Conservation (phyloP, 2,888 invertebrate species). For the Trichogramma dendrolimi region DNA sequence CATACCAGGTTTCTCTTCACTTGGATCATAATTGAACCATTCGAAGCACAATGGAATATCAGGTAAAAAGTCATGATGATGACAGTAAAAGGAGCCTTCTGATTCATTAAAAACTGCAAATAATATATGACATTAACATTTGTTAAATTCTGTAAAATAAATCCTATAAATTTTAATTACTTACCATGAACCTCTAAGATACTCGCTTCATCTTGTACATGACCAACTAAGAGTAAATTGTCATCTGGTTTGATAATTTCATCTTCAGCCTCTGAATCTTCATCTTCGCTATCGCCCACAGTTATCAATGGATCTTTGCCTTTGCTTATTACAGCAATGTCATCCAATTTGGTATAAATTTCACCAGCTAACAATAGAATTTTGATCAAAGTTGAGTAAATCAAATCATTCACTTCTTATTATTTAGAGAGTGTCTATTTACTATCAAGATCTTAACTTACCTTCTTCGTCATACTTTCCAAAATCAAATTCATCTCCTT, state of each 20-base stretch:
- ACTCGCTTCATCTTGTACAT: conserved; percentile 81
- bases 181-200: conserved; percentile 82
- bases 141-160: conserved; percentile 4
- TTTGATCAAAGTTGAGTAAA: not conserved
- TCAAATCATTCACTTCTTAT: not conserved
- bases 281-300: conserved; percentile 45
- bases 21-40: conserved; percentile 85
- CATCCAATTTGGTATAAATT: conserved; percentile 42
- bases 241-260: conserved; percentile 83
- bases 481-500: conserved; percentile 67
- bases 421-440: not conserved
- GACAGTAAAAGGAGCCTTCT: conserved; percentile 85
- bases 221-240: conserved; percentile 83
- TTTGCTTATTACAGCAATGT: conserved; percentile 40
- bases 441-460: conserved; percentile 35
- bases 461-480: conserved; percentile 73
- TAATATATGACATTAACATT: conserved; percentile 17
- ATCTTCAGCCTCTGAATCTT: conserved; percentile 81
- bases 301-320: conserved; percentile 44
- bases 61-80: conserved; percentile 87
- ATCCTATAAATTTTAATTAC: conserved; percentile 9
- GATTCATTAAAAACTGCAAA: conserved; percentile 81
- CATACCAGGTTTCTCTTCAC: conserved; percentile 53
- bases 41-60: conserved; percentile 89
- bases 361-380: conserved; percentile 32